Evolutionary conservation across 2,888 invertebrate genomes (phyloP).

Genomic region (Leptothorax acervorum): DNA sequence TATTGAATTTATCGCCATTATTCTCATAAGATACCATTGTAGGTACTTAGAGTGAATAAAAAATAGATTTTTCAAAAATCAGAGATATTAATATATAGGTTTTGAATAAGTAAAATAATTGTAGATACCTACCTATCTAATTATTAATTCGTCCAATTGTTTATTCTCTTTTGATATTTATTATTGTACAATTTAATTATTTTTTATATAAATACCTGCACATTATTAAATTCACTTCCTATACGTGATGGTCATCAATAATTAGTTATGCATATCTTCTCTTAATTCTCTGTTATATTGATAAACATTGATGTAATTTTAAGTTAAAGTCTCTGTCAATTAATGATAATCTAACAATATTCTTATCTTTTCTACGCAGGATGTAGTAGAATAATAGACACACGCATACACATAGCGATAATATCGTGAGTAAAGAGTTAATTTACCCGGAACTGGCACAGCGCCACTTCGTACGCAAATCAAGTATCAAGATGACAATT

Average conservation of each 20-base stretch:
- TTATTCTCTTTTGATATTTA: neutral
- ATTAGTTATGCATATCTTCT: neutral
- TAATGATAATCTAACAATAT: neutral
- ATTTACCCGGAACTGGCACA: neutral
- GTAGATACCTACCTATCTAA: neutral
- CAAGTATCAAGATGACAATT: slow-evolving; percentile 24
- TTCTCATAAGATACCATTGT: neutral
- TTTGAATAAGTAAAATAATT: neutral
- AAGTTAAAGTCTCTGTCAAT: neutral
- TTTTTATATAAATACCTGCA: neutral
- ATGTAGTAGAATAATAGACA: neutral
- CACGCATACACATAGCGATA: neutral
- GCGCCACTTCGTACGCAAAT: neutral
- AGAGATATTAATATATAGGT: neutral
- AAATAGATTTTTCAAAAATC: neutral
- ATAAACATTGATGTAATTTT: neutral
- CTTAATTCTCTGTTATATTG: neutral
- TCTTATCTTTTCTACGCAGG: too few species aligned
- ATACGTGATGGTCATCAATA: neutral
- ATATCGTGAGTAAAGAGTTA: neutral
- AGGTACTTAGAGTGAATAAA: neutral
- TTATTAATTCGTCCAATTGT: neutral
- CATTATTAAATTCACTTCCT: neutral
- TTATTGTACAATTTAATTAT: neutral
- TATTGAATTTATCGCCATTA: neutral